Evolutionary conservation across 2,888 invertebrate genomes (phyloP).

Genomic region (Coleophora deauratella): DNA sequence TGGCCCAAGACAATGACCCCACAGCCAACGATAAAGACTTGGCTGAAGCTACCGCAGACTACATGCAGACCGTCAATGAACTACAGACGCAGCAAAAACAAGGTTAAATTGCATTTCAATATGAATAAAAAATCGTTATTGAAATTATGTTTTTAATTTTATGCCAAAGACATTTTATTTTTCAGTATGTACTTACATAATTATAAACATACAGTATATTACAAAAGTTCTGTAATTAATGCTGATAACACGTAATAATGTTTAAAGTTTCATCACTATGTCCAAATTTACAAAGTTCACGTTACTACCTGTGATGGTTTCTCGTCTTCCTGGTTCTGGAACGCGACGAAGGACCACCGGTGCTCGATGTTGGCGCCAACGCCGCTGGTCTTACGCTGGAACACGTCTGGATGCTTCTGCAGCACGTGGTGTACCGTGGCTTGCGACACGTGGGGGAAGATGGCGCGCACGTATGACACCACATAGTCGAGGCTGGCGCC

Average conservation of each 20-base stretch:
- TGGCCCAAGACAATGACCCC: slow-evolving; percentile 33
- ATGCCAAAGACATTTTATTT: too few relatives aligned
- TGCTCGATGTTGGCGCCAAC: slow-evolving; percentile 90
- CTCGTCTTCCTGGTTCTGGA: slow-evolving; percentile 31
- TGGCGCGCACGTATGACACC: slow-evolving; percentile 90
- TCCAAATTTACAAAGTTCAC: background rate
- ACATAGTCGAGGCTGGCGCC: slow-evolving; percentile 94
- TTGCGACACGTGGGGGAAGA: slow-evolving; percentile 81
- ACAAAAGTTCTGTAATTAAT: too few relatives aligned
- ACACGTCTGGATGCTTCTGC: slow-evolving; percentile 85
- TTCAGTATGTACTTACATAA: too few relatives aligned
- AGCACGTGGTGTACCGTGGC: slow-evolving; percentile 85
- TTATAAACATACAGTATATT: too few relatives aligned
- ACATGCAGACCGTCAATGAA: slow-evolving; percentile 43
- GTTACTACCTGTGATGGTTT: background rate
- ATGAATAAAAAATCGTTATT: too few relatives aligned
- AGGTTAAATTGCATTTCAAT: too few relatives aligned
- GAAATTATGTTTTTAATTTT: too few relatives aligned
- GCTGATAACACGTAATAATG: too few relatives aligned
- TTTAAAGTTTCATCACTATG: too few relatives aligned
- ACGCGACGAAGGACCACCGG: slow-evolving; percentile 90
- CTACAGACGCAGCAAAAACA: slow-evolving; percentile 40
- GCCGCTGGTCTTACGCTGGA: slow-evolving; percentile 84
- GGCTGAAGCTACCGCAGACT: slow-evolving; percentile 56
- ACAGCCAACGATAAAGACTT: slow-evolving; percentile 45